These are phyloP conservation scores for Rhinogobius similis DNA, from an alignment of 2,113 vertebrate species.

Conservation along the genomic window DNA sequence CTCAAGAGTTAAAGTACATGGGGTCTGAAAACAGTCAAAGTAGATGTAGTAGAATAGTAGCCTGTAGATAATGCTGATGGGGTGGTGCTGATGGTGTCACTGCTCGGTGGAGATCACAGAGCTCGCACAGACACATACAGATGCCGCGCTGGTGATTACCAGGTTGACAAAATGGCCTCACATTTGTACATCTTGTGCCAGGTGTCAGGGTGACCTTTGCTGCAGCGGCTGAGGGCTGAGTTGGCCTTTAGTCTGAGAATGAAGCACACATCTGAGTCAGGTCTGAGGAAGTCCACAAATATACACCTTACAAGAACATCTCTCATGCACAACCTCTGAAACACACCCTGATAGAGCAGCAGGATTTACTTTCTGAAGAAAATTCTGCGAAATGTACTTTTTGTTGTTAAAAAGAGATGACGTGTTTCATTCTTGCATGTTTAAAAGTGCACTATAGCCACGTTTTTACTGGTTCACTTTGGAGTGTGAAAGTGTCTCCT, in stretches of 20 bases:
- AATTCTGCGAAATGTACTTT: neutral
- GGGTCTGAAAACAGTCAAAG: too few relatives aligned
- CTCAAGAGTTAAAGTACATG: too few relatives aligned
- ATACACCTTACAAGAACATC: neutral
- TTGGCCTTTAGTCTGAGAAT: neutral
- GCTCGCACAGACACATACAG: neutral
- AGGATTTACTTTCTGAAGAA: neutral
- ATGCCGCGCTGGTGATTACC: neutral
- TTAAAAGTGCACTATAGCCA: neutral
- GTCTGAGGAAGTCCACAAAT: neutral
- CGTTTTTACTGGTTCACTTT: too few relatives aligned
- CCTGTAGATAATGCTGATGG: too few relatives aligned
- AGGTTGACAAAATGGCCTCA: neutral
- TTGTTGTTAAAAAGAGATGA: neutral
- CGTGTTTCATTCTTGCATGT: neutral
- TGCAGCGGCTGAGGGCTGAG: neutral
- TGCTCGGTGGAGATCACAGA: neutral
- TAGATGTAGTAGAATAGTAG: too few relatives aligned
- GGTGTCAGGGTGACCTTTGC: constrained; percentile 5
- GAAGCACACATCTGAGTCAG: neutral
- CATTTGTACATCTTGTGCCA: neutral
- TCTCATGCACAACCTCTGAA: neutral
- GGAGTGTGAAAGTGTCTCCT: too few relatives aligned
- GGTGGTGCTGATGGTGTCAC: neutral
- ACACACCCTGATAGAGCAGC: neutral